Evolutionary conservation across 2,888 invertebrate species (phyloP).

Genomic region (Caenorhabditis drosophilae): DNA sequence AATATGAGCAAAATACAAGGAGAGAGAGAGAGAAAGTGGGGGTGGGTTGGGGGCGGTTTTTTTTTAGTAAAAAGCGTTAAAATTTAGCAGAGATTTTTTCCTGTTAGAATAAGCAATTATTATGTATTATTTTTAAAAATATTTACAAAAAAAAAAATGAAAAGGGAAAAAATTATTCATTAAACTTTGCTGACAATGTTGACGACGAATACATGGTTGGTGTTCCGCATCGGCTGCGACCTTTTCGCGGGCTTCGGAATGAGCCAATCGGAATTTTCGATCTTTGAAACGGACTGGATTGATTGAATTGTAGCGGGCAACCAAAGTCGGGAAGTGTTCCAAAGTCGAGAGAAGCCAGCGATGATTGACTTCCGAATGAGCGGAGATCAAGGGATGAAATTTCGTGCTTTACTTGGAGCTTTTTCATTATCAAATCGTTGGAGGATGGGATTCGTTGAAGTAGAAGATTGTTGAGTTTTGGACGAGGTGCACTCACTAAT

Average conservation of each 20-base stretch:
- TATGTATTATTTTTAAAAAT: neutral
- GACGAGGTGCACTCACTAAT: conserved; percentile 19
- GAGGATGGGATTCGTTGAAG: conserved; percentile 42
- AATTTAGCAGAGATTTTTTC: no score
- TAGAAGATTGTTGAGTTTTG: conserved; percentile 29
- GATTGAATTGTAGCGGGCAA: conserved; percentile 42
- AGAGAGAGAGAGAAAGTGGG: no score
- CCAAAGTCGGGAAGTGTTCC: conserved; percentile 46
- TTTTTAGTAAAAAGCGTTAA: no score
- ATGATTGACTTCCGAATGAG: conserved; percentile 50
- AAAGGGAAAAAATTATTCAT: neutral
- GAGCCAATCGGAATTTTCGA: conserved; percentile 43
- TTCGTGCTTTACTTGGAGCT: conserved; percentile 48
- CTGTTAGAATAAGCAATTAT: no score
- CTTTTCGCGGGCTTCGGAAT: conserved; percentile 42
- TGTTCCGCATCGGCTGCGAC: conserved; percentile 21
- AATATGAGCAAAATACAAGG: no score
- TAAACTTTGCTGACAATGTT: neutral
- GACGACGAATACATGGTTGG: conserved; percentile 26
- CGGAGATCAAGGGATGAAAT: conserved; percentile 50
- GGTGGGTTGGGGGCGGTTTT: no score
- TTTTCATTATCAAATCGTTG: conserved; percentile 53
- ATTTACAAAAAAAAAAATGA: neutral
- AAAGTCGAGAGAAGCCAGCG: conserved; percentile 45
- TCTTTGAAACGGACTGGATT: conserved; percentile 33